A percentile compares a stretch with the other conserved stretches of the same genome.
Conservation (phyloP, 2,797 vertebrate genomes). For the Geotria australis region DNA sequence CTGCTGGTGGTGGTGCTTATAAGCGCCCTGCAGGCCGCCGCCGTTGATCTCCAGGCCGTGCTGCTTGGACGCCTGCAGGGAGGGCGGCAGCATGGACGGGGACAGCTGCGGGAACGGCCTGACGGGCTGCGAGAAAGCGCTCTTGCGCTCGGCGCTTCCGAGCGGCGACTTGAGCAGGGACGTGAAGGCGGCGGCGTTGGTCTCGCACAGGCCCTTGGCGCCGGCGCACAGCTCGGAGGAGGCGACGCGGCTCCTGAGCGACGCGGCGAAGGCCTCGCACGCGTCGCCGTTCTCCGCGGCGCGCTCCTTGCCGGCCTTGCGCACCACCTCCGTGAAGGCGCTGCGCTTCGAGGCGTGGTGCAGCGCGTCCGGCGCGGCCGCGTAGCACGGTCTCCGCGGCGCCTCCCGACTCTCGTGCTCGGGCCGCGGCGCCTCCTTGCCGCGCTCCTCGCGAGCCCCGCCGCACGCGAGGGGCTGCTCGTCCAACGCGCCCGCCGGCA, state of each 20-base stretch:
- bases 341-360: conserved; percentile 46
- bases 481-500: no score
- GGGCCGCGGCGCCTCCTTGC: conserved; percentile 4
- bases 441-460: conserved; percentile 3
- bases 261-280: background rate
- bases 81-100: background rate
- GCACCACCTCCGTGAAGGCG: conserved; percentile 56
- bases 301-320: background rate
- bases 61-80: background rate
- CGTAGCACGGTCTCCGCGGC: no score
- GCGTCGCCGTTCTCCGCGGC: background rate
- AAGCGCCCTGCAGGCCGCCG: background rate
- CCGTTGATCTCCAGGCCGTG: background rate
- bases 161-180: background rate
- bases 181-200: background rate
- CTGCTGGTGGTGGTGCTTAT: background rate
- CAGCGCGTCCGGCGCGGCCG: conserved; percentile 13
- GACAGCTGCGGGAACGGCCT: background rate
- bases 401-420: conserved; percentile 1
- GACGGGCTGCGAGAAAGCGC: background rate
- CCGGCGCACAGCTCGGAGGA: background rate
- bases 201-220: background rate
- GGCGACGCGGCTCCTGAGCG: background rate
- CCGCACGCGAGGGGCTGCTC: background rate
- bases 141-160: background rate